phyloP scores from a whole-genome alignment of 2,888 invertebrate species.

The Muscina levida region DNA sequence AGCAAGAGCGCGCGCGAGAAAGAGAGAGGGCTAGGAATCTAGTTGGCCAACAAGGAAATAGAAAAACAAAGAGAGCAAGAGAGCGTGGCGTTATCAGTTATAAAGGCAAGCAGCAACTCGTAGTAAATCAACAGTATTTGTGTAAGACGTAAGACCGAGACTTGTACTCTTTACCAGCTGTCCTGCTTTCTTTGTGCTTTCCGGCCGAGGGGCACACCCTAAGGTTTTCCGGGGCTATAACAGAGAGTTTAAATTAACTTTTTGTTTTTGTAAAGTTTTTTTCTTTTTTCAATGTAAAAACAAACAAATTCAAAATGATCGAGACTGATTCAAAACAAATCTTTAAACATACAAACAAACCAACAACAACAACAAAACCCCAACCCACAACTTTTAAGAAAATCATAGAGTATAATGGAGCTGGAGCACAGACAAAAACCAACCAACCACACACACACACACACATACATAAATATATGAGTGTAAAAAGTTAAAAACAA shows the following conservation, averaged over 20 bases:
- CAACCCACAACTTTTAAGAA: conserved; percentile 37
- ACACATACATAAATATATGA: neutral
- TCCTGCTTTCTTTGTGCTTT: neutral
- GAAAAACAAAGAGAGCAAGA: conserved; percentile 1
- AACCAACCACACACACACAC: conserved; percentile 24
- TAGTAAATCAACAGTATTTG: conserved; percentile 28
- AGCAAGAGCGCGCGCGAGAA: neutral
- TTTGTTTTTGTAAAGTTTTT: conserved; percentile 19
- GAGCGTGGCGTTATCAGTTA: neutral
- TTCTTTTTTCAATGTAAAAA: conserved; percentile 16
- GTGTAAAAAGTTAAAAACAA: conserved; percentile 58
- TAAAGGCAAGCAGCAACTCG: neutral
- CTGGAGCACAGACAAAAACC: neutral
- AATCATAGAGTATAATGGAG: conserved; percentile 49
- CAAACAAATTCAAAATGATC: conserved; percentile 52
- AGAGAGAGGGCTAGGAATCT: neutral
- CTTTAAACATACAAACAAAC: conserved; percentile 43
- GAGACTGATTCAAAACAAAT: conserved; percentile 61
- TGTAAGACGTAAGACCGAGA: neutral
- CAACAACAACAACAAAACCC: too few relatives aligned
- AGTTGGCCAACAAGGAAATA: neutral
- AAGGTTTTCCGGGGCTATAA: neutral
- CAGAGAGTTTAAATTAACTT: neutral
- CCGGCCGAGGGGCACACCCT: neutral
- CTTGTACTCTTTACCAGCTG: conserved; percentile 7